A percentile compares a stretch with the other conserved stretches of the same genome.
Evolutionary conservation across 2,888 invertebrate species (phyloP).

Genomic region (Torymus aiolomorphi): DNA sequence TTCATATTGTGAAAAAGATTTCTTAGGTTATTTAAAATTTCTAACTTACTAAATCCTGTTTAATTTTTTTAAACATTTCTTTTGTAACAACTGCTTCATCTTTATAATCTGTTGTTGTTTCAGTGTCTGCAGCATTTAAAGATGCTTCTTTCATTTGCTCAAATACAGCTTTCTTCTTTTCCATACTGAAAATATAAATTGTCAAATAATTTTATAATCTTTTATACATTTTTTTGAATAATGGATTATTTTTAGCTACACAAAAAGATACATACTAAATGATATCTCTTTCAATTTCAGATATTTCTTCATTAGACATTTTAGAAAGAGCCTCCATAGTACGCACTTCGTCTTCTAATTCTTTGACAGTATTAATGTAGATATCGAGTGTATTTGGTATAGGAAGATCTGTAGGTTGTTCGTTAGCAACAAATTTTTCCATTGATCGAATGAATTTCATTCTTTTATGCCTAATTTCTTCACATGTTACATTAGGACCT

Average conservation of each 20-base stretch:
- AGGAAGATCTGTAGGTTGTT: slow-evolving; percentile 62
- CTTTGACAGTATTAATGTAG: slow-evolving; percentile 56
- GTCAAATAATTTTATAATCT: too few species aligned
- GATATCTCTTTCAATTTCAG: too few species aligned
- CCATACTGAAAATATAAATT: too few species aligned
- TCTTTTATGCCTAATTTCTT: slow-evolving; percentile 62
- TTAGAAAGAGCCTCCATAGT: too few species aligned
- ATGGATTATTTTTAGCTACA: too few species aligned
- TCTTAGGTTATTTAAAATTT: slow-evolving; percentile 7
- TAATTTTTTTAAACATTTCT: slow-evolving; percentile 62
- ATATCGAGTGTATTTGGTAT: slow-evolving; percentile 64
- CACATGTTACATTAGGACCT: slow-evolving; percentile 29
- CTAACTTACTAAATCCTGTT: slow-evolving; percentile 67
- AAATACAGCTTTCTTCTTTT: too few species aligned
- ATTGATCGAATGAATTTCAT: slow-evolving; percentile 59
- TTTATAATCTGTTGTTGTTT: slow-evolving; percentile 59
- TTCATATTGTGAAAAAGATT: neutral
- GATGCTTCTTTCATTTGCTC: too few species aligned
- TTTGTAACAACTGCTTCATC: slow-evolving; percentile 60
- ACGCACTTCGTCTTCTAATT: too few species aligned
- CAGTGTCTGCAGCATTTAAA: too few species aligned
- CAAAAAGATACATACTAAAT: too few species aligned
- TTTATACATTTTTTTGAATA: too few species aligned
- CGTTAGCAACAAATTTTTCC: slow-evolving; percentile 54
- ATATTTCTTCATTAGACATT: too few species aligned